These are phyloP conservation scores for Ostrea denselamellosa DNA, from an alignment of 1,140 invertebrate species.

Conservation along the genomic window DNA sequence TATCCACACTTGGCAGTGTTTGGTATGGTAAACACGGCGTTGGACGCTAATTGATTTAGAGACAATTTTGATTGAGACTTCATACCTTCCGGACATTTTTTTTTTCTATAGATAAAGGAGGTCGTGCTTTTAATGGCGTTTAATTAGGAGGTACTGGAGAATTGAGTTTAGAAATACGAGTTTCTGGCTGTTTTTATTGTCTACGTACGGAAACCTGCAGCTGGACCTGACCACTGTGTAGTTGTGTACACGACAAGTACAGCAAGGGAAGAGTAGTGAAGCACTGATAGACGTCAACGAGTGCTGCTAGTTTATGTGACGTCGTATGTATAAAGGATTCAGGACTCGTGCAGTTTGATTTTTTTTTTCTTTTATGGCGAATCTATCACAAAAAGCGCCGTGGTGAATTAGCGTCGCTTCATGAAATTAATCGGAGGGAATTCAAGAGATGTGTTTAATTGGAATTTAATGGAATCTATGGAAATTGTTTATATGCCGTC, in stretches of 20 bases:
- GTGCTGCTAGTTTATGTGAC: no score
- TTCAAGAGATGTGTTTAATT: neutral
- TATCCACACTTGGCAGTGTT: neutral
- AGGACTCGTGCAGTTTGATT: no score
- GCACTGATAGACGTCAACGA: no score
- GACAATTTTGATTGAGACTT: neutral
- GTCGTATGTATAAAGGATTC: no score
- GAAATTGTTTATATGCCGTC: neutral
- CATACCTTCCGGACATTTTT: neutral
- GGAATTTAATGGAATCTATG: neutral
- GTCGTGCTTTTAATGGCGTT: constrained; percentile 6
- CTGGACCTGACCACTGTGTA: neutral
- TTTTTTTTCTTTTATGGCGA: no score
- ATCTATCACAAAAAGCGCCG: no score
- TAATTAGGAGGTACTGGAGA: neutral
- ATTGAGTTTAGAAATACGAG: no score
- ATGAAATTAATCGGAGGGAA: neutral
- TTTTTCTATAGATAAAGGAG: neutral
- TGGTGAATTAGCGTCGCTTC: neutral
- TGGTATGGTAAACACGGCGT: constrained; percentile 10
- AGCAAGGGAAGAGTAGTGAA: no score
- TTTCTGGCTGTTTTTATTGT: no score
- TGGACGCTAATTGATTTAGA: constrained; percentile 37
- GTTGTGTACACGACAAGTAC: neutral
- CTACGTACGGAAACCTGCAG: no score